Evolutionary conservation across 2,888 invertebrate species (phyloP).

Genomic region (Ceriagrion tenellum): DNA sequence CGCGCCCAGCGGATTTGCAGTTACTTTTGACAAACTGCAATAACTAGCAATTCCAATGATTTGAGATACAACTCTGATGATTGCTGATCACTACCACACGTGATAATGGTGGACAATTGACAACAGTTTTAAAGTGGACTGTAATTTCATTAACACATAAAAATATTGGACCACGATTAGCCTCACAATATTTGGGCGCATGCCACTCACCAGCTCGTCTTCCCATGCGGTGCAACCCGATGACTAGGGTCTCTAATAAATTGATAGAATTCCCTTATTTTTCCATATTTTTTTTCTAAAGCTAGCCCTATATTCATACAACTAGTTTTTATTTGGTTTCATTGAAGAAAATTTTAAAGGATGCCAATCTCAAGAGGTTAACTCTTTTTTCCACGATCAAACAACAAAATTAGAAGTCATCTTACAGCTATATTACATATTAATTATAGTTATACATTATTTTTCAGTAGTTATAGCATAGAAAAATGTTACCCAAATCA

Average conservation of each 20-base stretch:
- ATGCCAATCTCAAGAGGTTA: not conserved
- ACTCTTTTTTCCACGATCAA: not conserved
- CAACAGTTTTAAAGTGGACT: no score
- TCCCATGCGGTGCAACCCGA: no score
- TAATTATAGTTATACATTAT: not conserved
- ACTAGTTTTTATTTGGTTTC: not conserved
- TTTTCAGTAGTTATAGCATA: not conserved
- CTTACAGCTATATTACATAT: constrained; percentile 34
- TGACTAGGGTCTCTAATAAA: not conserved
- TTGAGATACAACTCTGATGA: no score
- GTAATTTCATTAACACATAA: no score
- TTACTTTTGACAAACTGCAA: no score
- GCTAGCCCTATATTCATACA: not conserved
- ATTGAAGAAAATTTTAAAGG: not conserved
- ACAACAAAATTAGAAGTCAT: not conserved
- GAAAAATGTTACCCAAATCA: not conserved
- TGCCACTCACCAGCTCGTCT: no score
- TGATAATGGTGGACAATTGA: no score
- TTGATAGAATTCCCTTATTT: not conserved
- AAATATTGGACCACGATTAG: no score
- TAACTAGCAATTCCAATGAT: no score
- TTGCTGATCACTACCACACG: no score
- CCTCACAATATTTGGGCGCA: no score
- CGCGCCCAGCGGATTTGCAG: no score
- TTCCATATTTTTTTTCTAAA: not conserved